Conservation (phyloP, 2,113 vertebrate genomes). For the Tympanuchus pallidicinctus region DNA sequence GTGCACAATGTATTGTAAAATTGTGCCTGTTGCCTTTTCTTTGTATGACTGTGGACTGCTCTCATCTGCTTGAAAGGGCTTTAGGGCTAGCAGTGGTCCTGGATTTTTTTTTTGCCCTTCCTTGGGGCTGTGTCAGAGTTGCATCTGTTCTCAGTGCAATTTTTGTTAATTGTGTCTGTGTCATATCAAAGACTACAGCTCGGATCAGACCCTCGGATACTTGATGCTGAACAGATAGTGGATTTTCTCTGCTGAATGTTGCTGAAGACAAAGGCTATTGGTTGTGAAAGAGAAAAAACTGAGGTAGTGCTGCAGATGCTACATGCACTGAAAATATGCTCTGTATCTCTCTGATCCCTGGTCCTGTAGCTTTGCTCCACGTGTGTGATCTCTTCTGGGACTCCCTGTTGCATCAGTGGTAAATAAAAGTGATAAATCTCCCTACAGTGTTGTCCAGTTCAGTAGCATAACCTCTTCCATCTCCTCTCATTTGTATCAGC, state of each 20-base stretch:
- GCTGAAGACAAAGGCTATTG: not conserved
- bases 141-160: accelerated
- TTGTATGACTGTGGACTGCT: not conserved
- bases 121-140: not conserved
- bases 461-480: not conserved
- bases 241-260: not conserved
- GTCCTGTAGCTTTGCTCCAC: not conserved
- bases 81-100: not conserved
- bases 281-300: not conserved
- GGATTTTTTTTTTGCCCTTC: not conserved
- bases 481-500: not conserved
- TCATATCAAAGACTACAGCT: not conserved
- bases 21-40: not conserved
- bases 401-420: not conserved
- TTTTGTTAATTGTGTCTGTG: not conserved
- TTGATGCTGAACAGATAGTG: not conserved
- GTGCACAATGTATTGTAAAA: not conserved
- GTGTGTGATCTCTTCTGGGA: not conserved
- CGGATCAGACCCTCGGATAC: not conserved
- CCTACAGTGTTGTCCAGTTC: not conserved
- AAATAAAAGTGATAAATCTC: not conserved
- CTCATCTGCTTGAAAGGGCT: not conserved
- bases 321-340: not conserved
- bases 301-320: not conserved
- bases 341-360: not conserved